Evolutionary conservation across 2,113 vertebrate genomes (phyloP), one percentile per base, ranked within the genome.

Genomic region (Plecotus auritus): DNA sequence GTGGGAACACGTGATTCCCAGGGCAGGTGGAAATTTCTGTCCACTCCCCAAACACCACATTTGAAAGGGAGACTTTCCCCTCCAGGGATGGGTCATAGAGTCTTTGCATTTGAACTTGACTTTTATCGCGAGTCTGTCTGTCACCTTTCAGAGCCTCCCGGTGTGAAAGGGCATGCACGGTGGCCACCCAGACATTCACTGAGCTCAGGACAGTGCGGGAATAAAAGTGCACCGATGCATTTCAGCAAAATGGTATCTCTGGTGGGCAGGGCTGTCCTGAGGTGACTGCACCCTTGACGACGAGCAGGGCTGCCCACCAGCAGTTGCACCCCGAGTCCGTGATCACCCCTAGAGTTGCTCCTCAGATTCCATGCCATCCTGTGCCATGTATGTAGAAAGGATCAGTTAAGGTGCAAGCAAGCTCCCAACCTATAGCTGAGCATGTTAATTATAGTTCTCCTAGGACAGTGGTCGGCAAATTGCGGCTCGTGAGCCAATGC

Each of bases 151-250:
- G 28, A 80, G 56, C 23, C 17, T 51, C 10, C 49, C 35, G 3
- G 4, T 6, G 18, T 26, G 70, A 35, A 26, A 49, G 49, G 59
- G 35, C 16, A 30, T 17, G 9, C 7, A 20, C 0, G 3, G 22
- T 20, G 12, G 40, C 14, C 37, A 7, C 30, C 16, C 5, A 12
- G 28, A 35, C 2, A 30, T 17, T 22, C 20, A 5, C 59, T 2
- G 40, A 54, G 56, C n/a, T 37, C 2, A 14, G 66, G 23, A 56
- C 1, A 1, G 40, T 5, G 7, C 28, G 28, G 18, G 35, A 37
- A 4, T n/a, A 5, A 11, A 54, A 22, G 0, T 2, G 16, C 4
- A 13, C 20, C 28, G 1, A 7, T 12, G 28, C 17, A 0, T 14
- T 5, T 5, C 22, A 67, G 64, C 72, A 45, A 12, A n/a, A 30